Evolutionary conservation across 2,113 vertebrate species (phyloP).

Genomic region (Haemorhous mexicanus): DNA sequence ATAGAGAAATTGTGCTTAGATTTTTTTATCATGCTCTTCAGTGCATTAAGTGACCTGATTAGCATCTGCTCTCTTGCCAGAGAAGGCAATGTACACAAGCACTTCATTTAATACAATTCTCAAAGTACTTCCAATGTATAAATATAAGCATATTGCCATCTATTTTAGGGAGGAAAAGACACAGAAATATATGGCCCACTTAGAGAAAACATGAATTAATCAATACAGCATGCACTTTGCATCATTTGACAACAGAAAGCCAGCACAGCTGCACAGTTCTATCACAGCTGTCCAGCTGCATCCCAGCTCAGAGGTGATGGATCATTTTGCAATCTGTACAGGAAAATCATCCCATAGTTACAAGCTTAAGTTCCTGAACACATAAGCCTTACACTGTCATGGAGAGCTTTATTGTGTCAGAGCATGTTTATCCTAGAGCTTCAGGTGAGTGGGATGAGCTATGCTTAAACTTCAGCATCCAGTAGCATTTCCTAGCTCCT

Average conservation of each 20-base stretch:
- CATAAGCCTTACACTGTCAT: neutral
- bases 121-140: neutral
- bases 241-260: neutral
- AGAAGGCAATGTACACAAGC: neutral
- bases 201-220: neutral
- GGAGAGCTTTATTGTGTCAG: neutral
- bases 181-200: neutral
- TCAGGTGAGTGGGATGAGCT: neutral
- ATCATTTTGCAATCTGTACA: neutral
- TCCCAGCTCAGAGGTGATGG: neutral
- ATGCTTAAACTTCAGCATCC: neutral
- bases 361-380: neutral
- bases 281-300: neutral
- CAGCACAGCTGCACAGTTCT: neutral
- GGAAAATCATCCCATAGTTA: neutral
- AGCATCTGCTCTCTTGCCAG: neutral
- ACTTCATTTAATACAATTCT: neutral
- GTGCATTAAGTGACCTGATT: constrained; percentile 3
- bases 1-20: neutral
- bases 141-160: neutral
- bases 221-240: neutral
- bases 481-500: neutral
- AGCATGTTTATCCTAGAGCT: neutral
- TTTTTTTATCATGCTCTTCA: neutral
- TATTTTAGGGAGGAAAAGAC: neutral